Evolutionary conservation across 2,888 invertebrate species (phyloP).

Genomic region (Rhamnusium bicolor): DNA sequence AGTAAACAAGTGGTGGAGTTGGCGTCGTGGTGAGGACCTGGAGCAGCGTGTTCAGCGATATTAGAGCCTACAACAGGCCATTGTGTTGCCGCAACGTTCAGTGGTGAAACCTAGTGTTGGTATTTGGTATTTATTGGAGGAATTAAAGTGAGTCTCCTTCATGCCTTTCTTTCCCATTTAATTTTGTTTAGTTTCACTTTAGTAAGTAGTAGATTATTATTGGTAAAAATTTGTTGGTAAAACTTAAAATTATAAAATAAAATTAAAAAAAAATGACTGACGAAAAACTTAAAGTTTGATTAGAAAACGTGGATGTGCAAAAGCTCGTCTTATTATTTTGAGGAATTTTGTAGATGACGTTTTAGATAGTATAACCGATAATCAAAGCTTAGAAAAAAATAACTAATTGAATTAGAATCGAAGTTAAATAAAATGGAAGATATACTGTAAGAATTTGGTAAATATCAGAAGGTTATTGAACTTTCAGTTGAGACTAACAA

Average conservation of each 20-base stretch:
- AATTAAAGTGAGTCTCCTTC: too few species aligned
- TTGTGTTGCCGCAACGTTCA: too few species aligned
- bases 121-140: too few species aligned
- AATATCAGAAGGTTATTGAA: slow-evolving; percentile 18
- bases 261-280: slow-evolving; percentile 11
- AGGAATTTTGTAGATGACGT: slow-evolving; percentile 24
- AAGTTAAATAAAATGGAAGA: not conserved
- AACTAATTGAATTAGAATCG: slow-evolving; percentile 24
- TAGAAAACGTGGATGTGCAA: slow-evolving; percentile 19
- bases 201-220: not conserved
- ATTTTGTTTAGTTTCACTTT: not conserved
- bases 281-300: slow-evolving; percentile 11
- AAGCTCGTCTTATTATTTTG: slow-evolving; percentile 26
- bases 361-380: not conserved
- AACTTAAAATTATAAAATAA: not conserved
- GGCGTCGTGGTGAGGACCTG: too few species aligned
- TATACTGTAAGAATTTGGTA: slow-evolving; percentile 20
- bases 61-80: too few species aligned
- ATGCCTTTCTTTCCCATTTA: too few species aligned
- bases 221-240: not conserved
- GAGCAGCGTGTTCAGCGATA: too few species aligned
- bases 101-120: too few species aligned
- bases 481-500: slow-evolving; percentile 12
- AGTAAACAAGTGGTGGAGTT: too few species aligned
- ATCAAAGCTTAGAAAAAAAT: slow-evolving; percentile 10